A percentile compares a stretch with the other conserved stretches of the same genome.
These are phyloP conservation scores for Diaperis boleti DNA, from an alignment of 2,888 invertebrate genomes.

Conservation along the genomic window DNA sequence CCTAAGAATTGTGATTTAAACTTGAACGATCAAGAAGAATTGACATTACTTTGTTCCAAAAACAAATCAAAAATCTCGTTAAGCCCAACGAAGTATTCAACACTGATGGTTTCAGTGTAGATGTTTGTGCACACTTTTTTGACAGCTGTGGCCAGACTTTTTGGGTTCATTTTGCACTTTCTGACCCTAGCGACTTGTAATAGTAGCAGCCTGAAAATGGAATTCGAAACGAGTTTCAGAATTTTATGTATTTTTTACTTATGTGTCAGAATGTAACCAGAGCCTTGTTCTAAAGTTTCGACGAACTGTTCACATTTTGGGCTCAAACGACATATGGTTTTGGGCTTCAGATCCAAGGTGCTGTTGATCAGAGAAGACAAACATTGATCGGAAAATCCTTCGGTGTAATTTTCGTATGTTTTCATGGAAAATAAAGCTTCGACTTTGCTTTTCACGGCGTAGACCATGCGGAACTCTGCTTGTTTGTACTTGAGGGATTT, in stretches of 20 bases:
- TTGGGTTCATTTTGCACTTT: slow-evolving; percentile 26
- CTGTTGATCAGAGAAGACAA: slow-evolving; percentile 31
- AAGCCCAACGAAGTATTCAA: slow-evolving; percentile 44
- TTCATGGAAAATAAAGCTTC: slow-evolving; percentile 13
- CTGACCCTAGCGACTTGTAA: slow-evolving; percentile 36
- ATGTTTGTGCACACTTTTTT: slow-evolving; percentile 49
- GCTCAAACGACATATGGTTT: slow-evolving; percentile 20
- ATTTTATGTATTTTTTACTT: slow-evolving; percentile 31
- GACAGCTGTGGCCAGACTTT: slow-evolving; percentile 10
- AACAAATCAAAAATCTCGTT: slow-evolving; percentile 53
- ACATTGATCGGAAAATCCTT: slow-evolving; percentile 34
- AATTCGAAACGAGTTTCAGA: too few relatives aligned
- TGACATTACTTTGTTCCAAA: slow-evolving; percentile 52
- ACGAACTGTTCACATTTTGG: slow-evolving; percentile 15
- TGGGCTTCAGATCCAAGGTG: slow-evolving; percentile 17
- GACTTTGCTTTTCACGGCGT: slow-evolving; percentile 10
- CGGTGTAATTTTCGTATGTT: slow-evolving; percentile 22
- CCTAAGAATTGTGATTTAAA: slow-evolving; percentile 49
- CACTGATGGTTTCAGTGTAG: slow-evolving; percentile 46
- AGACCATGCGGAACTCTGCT: slow-evolving; percentile 11
- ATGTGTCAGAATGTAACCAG: slow-evolving; percentile 34
- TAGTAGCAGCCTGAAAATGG: slow-evolving; percentile 21
- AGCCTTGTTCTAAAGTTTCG: slow-evolving; percentile 13
- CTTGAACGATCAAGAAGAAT: not conserved
- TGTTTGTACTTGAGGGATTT: slow-evolving; percentile 46